These are phyloP conservation scores for Ictalurus punctatus DNA, from an alignment of 2,113 vertebrate species.

Conservation along the genomic window DNA sequence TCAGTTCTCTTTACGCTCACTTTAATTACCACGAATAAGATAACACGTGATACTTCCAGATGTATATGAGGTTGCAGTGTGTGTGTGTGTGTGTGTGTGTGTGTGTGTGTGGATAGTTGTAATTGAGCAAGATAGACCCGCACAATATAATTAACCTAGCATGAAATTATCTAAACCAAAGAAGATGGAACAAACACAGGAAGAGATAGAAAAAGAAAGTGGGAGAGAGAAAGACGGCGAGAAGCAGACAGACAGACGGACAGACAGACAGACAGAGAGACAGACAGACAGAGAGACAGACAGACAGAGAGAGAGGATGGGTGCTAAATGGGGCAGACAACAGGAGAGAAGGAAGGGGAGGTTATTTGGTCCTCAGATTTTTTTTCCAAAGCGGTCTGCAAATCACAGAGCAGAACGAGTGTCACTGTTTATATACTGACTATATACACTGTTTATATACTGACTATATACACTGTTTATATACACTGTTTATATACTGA, in stretches of 20 bases:
- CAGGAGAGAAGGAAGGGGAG: constrained; percentile 28
- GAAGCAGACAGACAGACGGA: constrained; percentile 53
- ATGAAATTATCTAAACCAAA: constrained; percentile 50
- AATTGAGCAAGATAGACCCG: not conserved
- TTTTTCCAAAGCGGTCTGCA: not conserved
- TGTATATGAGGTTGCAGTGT: not conserved
- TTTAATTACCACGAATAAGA: not conserved
- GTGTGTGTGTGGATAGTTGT: not conserved
- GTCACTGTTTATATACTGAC: too few relatives aligned
- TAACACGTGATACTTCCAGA: not conserved
- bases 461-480: too few relatives aligned
- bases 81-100: not conserved
- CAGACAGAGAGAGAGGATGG: constrained; percentile 9
- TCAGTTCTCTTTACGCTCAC: not conserved
- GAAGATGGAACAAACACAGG: constrained; percentile 4
- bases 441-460: too few relatives aligned
- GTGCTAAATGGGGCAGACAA: not conserved
- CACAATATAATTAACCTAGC: constrained; percentile 32
- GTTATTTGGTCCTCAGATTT: not conserved
- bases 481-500: too few relatives aligned
- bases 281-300: not conserved
- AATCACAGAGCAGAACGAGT: not conserved
- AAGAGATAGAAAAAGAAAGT: constrained; percentile 50
- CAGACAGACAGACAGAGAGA: constrained; percentile 54
- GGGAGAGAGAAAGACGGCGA: constrained; percentile 53